Evolutionary conservation across 2,797 vertebrate species (phyloP), one percentile per base, ranked within the genome.

Genomic region (Serranus cabrilla): DNA sequence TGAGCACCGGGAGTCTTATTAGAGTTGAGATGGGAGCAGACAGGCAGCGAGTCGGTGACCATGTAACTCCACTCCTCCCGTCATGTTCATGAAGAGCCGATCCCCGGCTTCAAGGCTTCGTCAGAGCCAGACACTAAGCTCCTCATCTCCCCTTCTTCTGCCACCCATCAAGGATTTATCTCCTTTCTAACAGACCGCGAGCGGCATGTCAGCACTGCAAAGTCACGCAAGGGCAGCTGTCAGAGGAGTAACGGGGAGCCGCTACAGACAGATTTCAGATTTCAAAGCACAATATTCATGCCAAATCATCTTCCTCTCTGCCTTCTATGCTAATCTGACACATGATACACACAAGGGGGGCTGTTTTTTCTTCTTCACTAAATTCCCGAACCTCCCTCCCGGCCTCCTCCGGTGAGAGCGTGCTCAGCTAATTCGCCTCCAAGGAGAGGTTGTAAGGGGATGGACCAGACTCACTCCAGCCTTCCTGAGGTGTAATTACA

Each of bases 191-290:
- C 84, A 86, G 89, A 78, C 88, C 75, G 50, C 75, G 74, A 85
- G 79, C 71, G 40, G 62, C 54, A 42, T 62, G 77, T 83, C 78
- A 46, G 81, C 78, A 17, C 81, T 59, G 89, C 87, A 88, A 86
- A 90, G 91, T 92, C 90, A 87, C 47, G 71, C 87, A 89, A 90
- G 87, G 88, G 81, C 88, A 83, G 75, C 89, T 62, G 86, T 85
- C 86, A 76, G 78, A 59, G 72, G 74, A 67, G 83, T 12, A 72
- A 58, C 81, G 14, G 76, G 62, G 86, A 73, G 86, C 79, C 20
- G 49, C 61, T 34, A 11, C 63, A 50, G 78, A 37, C 82, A 59
- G 76, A 87, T 79, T 86, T 87, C 78, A 76, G 54, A 81, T 91
- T 91, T 91, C 87, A 88, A 91, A 92, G 91, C 72, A 63, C 61